A percentile compares a stretch with the other conserved stretches of the same genome.
These are phyloP conservation scores for Drosophila erecta DNA, from an alignment of 1,140 invertebrate genomes.

Conservation along the genomic window DNA sequence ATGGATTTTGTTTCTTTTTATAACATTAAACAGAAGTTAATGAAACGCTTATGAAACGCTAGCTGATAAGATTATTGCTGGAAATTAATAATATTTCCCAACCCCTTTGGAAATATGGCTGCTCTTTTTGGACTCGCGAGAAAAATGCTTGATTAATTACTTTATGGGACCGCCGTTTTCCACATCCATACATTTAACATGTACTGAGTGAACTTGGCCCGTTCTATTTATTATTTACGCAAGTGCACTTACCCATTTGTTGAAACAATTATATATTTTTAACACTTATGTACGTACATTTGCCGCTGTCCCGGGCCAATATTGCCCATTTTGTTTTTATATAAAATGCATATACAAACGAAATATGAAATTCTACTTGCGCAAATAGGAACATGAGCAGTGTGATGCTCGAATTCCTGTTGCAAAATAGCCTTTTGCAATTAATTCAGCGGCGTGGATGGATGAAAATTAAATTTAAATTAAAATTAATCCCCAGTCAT, in stretches of 20 bases:
- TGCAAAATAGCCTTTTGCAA: constrained; percentile 30
- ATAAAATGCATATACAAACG: constrained; percentile 52
- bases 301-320: no score
- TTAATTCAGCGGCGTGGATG: constrained; percentile 26
- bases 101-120: constrained; percentile 4
- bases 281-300: constrained; percentile 17
- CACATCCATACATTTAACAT: constrained; percentile 51
- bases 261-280: constrained; percentile 37
- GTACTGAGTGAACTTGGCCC: constrained; percentile 46
- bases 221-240: constrained; percentile 69
- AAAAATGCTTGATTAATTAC: constrained; percentile 42
- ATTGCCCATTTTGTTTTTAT: constrained; percentile 41
- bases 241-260: constrained; percentile 62
- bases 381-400: constrained; percentile 46
- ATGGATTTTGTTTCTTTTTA: constrained; percentile 22
- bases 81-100: constrained; percentile 12
- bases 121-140: not conserved
- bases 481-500: constrained; percentile 12
- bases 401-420: constrained; percentile 23
- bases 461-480: constrained; percentile 47
- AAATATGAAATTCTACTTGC: constrained; percentile 51
- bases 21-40: constrained; percentile 28
- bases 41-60: not conserved
- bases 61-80: constrained; percentile 21
- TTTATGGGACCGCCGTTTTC: constrained; percentile 26